Conservation (phyloP, 2,888 invertebrate species). For the Acleris cristana region DNA sequence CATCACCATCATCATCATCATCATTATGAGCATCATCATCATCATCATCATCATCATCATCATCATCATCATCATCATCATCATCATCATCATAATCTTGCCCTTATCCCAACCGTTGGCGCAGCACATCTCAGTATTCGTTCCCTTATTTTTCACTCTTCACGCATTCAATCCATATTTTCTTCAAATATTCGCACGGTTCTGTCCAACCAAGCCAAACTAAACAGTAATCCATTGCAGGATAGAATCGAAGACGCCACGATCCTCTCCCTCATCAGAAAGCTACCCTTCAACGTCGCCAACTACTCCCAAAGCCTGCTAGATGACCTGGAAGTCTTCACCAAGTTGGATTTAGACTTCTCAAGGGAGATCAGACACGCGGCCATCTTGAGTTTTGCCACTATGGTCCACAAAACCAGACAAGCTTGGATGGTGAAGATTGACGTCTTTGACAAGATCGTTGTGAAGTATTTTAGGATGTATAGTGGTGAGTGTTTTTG, state of each 20-base stretch:
- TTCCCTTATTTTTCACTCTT: no score
- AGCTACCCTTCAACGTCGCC: constrained; percentile 88
- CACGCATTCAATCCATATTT: no score
- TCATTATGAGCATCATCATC: no score
- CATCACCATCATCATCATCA: no score
- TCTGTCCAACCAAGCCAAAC: no score
- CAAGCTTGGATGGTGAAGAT: constrained; percentile 80
- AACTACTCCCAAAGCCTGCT: constrained; percentile 79
- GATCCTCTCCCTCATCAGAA: constrained; percentile 86
- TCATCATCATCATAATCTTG: no score
- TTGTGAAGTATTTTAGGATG: constrained; percentile 88
- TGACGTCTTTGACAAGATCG: constrained; percentile 88
- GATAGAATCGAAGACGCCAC: constrained; percentile 85
- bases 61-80: no score
- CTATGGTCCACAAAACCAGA: constrained; percentile 86
- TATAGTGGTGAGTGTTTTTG: constrained; percentile 84
- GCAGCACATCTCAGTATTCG: no score
- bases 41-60: no score
- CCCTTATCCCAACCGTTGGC: no score
- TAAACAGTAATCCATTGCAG: constrained; percentile 55
- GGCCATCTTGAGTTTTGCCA: constrained; percentile 88
- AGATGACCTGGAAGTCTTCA: constrained; percentile 81
- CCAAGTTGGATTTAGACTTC: constrained; percentile 69
- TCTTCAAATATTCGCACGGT: no score
- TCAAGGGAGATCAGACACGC: constrained; percentile 85